Evolutionary conservation across 2,797 vertebrate species (phyloP).

Genomic region (Dryobates pubescens): DNA sequence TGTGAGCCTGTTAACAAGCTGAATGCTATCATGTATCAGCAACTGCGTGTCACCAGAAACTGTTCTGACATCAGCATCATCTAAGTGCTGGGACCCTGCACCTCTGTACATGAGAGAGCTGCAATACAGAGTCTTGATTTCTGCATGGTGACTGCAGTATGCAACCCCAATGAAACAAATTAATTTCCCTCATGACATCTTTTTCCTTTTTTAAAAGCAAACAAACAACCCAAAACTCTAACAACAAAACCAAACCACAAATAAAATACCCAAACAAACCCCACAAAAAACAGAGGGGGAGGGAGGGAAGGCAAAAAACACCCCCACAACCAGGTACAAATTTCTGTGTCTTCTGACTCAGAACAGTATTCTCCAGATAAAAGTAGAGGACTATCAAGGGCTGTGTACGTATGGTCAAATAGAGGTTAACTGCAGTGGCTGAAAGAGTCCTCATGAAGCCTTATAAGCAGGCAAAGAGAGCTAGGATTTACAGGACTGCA

Average conservation of each 20-base stretch:
- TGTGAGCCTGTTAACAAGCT: not conserved
- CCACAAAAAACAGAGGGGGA: no score
- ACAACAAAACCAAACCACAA: not conserved
- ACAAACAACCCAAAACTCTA: not conserved
- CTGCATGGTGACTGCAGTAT: not conserved
- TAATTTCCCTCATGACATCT: not conserved
- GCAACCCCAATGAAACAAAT: not conserved
- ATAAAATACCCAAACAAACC: not conserved
- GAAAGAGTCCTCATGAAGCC: not conserved
- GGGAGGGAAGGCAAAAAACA: not conserved
- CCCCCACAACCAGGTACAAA: not conserved
- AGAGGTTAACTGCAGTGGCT: not conserved
- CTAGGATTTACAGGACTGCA: not conserved
- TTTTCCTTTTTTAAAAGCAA: not conserved
- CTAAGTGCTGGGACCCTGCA: not conserved
- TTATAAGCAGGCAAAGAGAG: not conserved
- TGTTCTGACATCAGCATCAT: slow-evolving; percentile 37
- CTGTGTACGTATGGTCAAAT: not conserved
- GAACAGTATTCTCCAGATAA: not conserved
- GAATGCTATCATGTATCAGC: slow-evolving; percentile 24
- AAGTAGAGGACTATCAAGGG: not conserved
- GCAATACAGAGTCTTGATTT: not conserved
- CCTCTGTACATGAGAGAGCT: not conserved
- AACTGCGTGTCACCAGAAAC: not conserved
- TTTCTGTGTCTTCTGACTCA: not conserved